Conservation (phyloP, 2,797 vertebrate genomes). For the Labeo calbasu region DNA sequence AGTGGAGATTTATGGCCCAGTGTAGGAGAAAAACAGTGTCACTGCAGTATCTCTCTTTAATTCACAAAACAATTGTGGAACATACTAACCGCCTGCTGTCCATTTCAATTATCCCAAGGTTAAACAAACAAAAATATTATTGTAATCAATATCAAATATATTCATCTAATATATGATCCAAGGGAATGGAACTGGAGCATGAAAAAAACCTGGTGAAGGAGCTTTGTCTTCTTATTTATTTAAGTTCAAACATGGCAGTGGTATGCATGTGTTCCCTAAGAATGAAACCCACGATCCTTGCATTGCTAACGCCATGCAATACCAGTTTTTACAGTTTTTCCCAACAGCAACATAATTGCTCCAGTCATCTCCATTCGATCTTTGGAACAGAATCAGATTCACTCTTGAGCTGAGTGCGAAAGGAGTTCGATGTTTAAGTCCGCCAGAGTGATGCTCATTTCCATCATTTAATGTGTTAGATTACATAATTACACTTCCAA, state of each 20-base stretch:
- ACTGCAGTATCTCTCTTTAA: no score
- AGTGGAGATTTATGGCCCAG: no score
- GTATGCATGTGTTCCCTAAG: background rate
- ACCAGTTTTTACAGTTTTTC: background rate
- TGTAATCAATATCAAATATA: background rate
- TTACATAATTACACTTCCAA: conserved; percentile 80
- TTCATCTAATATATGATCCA: background rate
- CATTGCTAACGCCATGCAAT: background rate
- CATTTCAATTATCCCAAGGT: background rate
- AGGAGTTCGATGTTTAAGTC: conserved; percentile 68
- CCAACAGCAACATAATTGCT: background rate
- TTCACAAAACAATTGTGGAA: background rate
- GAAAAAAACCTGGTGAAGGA: background rate
- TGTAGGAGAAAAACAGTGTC: no score
- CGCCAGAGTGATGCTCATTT: conserved; percentile 74
- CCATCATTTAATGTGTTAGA: conserved; percentile 79
- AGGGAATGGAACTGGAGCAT: background rate
- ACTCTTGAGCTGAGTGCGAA: conserved; percentile 60
- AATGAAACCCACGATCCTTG: background rate
- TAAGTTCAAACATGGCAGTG: no score
- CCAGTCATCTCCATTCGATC: background rate
- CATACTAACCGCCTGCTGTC: background rate
- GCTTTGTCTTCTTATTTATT: no score
- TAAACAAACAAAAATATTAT: background rate
- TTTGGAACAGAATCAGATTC: conserved; percentile 44